Conservation (phyloP, 1,140 invertebrate genomes). For the Caenorhabditis inopinata region DNA sequence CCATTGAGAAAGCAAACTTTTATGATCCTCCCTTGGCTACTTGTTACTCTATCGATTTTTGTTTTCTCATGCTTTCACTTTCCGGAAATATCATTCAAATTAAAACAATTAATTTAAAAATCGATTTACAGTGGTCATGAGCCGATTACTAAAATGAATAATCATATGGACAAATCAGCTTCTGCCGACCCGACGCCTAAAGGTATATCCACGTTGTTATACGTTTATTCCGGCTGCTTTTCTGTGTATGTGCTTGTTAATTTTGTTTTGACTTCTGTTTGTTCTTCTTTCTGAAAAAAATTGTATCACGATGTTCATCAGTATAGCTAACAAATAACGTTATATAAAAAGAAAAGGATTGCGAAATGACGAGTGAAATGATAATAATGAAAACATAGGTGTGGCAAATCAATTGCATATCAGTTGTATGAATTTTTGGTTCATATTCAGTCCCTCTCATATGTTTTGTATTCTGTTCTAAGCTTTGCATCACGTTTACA, state of each 20-base stretch:
- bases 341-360: neutral
- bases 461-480: neutral
- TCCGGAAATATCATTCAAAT: too few species aligned
- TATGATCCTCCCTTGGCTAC: neutral
- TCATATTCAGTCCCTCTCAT: too few species aligned
- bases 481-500: neutral
- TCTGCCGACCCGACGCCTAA: neutral
- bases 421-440: neutral
- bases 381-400: neutral
- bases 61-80: neutral
- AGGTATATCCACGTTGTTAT: neutral
- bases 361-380: neutral
- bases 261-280: too few species aligned
- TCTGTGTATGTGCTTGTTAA: neutral
- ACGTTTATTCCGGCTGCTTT: neutral
- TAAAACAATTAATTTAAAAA: neutral
- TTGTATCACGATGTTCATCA: too few species aligned
- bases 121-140: neutral
- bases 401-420: neutral
- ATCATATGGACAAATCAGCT: neutral
- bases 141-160: slow-evolving; percentile 20
- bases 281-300: too few species aligned
- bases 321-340: too few species aligned
- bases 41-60: slow-evolving; percentile 4
- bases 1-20: neutral